Evolutionary conservation across 2,888 invertebrate species (phyloP).

Genomic region (Silvanus unidentatus): DNA sequence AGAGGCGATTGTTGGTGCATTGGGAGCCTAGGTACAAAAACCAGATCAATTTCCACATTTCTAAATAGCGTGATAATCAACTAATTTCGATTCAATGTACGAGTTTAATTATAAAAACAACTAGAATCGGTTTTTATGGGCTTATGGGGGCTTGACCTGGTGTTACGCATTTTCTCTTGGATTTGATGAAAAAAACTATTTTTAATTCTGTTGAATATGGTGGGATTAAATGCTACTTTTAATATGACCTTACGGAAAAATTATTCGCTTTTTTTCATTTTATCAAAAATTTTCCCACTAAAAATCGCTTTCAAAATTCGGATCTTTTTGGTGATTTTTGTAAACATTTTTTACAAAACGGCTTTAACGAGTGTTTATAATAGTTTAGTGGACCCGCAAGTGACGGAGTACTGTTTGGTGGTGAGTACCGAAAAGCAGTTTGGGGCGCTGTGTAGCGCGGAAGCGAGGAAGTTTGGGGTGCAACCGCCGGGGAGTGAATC

Average conservation of each 20-base stretch:
- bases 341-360: too few relatives aligned
- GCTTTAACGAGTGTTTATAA: too few relatives aligned
- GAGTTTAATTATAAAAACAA: constrained; percentile 28
- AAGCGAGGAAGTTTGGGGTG: constrained; percentile 33
- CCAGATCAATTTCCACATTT: too few relatives aligned
- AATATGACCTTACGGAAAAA: too few relatives aligned
- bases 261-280: too few relatives aligned
- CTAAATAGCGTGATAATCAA: constrained; percentile 16
- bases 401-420: constrained; percentile 51
- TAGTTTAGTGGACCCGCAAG: constrained; percentile 48
- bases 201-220: too few relatives aligned
- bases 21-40: constrained; percentile 43
- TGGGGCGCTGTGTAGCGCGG: constrained; percentile 48
- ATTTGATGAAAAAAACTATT: too few relatives aligned
- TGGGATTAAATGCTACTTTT: too few relatives aligned
- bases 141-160: constrained; percentile 19
- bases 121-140: constrained; percentile 16
- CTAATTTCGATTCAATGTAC: constrained; percentile 28
- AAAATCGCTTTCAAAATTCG: too few relatives aligned
- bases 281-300: too few relatives aligned
- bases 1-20: constrained; percentile 34
- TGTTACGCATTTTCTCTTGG: constrained; percentile 11
- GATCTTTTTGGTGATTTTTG: too few relatives aligned
- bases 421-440: constrained; percentile 47
- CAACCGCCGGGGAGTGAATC: too few relatives aligned